Percentiles rank a stretch among this genome's conserved stretches.
phyloP scores from a whole-genome alignment of 2,888 invertebrate genomes.

The Stenichneumon culpator region DNA sequence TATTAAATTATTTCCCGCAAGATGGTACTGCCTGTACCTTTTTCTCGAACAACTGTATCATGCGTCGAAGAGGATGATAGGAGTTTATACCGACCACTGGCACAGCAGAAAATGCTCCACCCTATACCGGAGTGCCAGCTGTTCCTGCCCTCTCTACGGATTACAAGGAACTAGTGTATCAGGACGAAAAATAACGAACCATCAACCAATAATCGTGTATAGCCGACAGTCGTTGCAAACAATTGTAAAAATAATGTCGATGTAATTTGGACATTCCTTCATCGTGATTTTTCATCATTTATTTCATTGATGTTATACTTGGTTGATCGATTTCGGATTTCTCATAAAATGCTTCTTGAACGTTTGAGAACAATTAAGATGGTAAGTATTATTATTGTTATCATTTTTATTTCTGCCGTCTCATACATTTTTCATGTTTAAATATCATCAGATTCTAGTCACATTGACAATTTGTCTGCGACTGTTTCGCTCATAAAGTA shows the following conservation, averaged over 20 bases:
- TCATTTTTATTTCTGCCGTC: too few species aligned
- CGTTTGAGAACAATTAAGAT: too few species aligned
- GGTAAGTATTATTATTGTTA: too few species aligned
- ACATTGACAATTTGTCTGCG: too few species aligned
- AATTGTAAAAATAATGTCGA: background rate
- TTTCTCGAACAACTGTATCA: background rate
- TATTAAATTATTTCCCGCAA: background rate
- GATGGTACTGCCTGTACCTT: background rate
- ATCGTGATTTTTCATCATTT: background rate
- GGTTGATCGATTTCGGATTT: too few species aligned
- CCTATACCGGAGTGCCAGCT: background rate
- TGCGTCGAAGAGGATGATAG: background rate
- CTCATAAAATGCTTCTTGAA: too few species aligned
- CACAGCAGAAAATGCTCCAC: background rate
- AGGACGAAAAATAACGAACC: background rate
- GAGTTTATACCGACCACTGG: conserved; percentile 10
- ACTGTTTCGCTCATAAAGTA: background rate
- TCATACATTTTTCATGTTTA: too few species aligned
- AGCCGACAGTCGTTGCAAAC: background rate
- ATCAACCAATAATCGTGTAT: background rate
- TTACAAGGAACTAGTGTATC: background rate
- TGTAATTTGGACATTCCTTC: background rate
- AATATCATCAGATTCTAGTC: too few species aligned
- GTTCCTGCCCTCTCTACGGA: background rate
- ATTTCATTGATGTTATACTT: background rate